Conservation (phyloP, 2,797 vertebrate genomes). For the Bryconaethiops microstoma region DNA sequence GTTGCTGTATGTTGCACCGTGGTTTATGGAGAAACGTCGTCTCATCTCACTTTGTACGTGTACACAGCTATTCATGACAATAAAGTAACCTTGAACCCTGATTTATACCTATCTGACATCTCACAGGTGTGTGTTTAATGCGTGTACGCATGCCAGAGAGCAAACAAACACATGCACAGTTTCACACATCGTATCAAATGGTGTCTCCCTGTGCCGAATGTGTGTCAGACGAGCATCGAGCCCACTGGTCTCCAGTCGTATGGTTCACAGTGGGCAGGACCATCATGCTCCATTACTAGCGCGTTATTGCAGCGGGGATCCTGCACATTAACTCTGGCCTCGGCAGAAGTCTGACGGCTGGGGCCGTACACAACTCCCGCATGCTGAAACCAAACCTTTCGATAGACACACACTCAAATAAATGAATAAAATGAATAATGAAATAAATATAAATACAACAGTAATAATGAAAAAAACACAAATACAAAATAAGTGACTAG, state of each 20-base stretch:
- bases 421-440: neutral
- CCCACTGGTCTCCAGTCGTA: conserved; percentile 6
- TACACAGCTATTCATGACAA: no score
- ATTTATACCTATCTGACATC: no score
- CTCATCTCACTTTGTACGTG: no score
- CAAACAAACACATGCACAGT: conserved; percentile 17
- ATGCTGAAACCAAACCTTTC: neutral
- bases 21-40: no score
- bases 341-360: neutral
- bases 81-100: no score
- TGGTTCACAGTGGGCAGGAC: neutral
- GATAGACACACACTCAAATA: neutral
- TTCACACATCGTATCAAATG: conserved; percentile 18
- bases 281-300: conserved; percentile 43
- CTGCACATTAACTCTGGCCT: conserved; percentile 15
- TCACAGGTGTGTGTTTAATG: neutral
- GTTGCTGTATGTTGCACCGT: no score
- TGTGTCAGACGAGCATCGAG: neutral
- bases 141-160: neutral
- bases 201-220: neutral
- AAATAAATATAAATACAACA: neutral
- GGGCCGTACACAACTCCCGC: neutral
- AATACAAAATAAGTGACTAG: neutral
- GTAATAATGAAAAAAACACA: neutral
- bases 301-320: conserved; percentile 30